Base-by-base conservation (phyloP, 2,888 invertebrate species). In the Luperina testacea region DNA sequence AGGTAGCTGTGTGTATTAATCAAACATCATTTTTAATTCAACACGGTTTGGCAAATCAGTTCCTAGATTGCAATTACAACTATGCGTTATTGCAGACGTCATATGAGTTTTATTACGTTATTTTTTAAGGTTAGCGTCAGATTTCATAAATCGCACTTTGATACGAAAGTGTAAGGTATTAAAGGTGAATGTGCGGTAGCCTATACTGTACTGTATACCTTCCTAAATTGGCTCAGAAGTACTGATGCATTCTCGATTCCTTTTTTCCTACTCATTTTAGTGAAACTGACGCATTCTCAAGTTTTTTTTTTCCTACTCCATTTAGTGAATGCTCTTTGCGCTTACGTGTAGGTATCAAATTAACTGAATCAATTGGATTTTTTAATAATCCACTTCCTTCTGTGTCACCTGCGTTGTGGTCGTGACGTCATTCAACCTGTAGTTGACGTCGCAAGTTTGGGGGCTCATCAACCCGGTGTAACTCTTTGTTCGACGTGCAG, bases 401-500 rank as follows among this genome's bases (percentile, higher is more conserved):
- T 77, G 45, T 51, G 65, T 70, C 48, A 81, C 59, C 13, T 72
- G 64, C 15, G 5, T 61, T 74, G 65, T 76, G 80, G 78, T 27
- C 57, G 51, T 83, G 77, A 81, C 72, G 77, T 87, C 75, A 78
- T 51, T 4, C 68, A 51, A 80, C 83, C 71, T 59, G 83, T 84
- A 63, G 38, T 80, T 83, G 78, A 63, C 77, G 89, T 78, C 82
- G 89, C 88, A 89, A 90, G 90, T 92, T 90, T 87, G 88, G 89
- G 78, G 77, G 73, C 76, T 85, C 84, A 80, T 82, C 81, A 82
- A 71, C 63, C 38, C 13, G 17, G 17, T 38, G 53, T 6, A 51
- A 75, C 74, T 75, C 72, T 84, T 81, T 81, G 67, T 65, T 17
- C 45, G 67, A 86, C 86, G 84, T 63, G 85, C 80, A 72, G 45